Conservation (phyloP, 2,113 vertebrate genomes). For the Tragulus kanchil region DNA sequence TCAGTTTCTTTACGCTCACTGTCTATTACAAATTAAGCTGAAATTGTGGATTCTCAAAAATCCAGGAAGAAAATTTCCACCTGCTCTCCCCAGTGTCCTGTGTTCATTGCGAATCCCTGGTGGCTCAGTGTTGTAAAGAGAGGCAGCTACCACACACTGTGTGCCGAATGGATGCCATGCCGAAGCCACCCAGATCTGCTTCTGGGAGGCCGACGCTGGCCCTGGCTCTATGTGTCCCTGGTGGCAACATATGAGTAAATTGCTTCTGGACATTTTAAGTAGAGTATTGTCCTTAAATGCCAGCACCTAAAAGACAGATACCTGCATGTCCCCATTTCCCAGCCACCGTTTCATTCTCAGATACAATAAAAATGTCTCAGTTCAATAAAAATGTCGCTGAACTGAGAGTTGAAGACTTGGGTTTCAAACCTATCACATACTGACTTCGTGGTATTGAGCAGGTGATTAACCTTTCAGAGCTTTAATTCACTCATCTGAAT, state of each 20-base stretch:
- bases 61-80: slow-evolving; percentile 49
- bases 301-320: not conserved
- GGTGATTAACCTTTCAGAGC: slow-evolving; percentile 49
- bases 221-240: rapidly evolving
- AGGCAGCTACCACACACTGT: not conserved
- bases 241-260: slow-evolving; percentile 33
- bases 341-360: not conserved
- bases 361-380: not conserved
- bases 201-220: not conserved
- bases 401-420: not conserved
- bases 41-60: slow-evolving; percentile 79
- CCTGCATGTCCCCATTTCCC: rapidly evolving
- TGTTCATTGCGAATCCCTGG: slow-evolving; percentile 72
- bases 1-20: slow-evolving; percentile 83
- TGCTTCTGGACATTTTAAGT: not conserved
- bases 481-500: slow-evolving; percentile 33
- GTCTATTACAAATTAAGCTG: slow-evolving; percentile 85
- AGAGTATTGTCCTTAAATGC: not conserved
- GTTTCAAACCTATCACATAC: not conserved
- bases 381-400: not conserved
- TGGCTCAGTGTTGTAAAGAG: slow-evolving; percentile 54
- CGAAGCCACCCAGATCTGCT: not conserved
- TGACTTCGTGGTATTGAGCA: not conserved
- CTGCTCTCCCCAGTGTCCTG: slow-evolving; percentile 46
- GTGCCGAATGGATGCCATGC: not conserved